Percentiles rank a stretch among this genome's conserved stretches.
Conservation (phyloP, 2,888 invertebrate genomes). For the Drosophila imparisetae region DNA sequence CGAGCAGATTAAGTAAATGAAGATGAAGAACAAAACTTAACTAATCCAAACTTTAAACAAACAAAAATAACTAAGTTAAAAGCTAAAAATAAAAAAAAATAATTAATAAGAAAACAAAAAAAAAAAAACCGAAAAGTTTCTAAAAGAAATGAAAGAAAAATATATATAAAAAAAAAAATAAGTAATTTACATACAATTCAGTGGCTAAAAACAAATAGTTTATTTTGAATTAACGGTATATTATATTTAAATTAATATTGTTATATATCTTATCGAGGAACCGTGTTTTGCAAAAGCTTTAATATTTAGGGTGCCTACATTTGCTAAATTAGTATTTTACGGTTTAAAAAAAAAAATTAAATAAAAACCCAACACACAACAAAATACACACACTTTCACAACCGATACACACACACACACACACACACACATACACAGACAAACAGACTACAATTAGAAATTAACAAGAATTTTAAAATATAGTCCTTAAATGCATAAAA, state of each 20-base stretch:
- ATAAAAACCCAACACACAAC: constrained; percentile 37
- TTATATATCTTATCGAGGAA: constrained; percentile 80
- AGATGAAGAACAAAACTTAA: constrained; percentile 33
- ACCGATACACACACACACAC: constrained; percentile 31
- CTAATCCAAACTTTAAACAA: constrained; percentile 46
- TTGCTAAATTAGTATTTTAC: constrained; percentile 85
- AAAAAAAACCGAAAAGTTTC: constrained; percentile 49
- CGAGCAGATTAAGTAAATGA: constrained; percentile 20
- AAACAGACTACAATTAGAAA: constrained; percentile 37
- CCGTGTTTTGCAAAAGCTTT: constrained; percentile 85
- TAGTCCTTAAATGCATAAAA: constrained; percentile 64
- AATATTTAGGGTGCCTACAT: constrained; percentile 85
- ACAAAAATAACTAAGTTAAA: constrained; percentile 34
- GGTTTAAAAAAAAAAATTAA: constrained; percentile 56
- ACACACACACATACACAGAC: constrained; percentile 18
- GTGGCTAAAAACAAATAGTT: constrained; percentile 69
- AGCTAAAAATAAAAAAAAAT: constrained; percentile 19
- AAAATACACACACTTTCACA: constrained; percentile 13
- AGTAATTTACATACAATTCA: constrained; percentile 52
- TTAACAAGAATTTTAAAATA: constrained; percentile 46
- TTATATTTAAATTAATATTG: constrained; percentile 77
- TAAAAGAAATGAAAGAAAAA: constrained; percentile 62
- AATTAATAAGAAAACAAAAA: constrained; percentile 7
- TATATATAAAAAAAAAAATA: constrained; percentile 26
- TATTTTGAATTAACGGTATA: constrained; percentile 75